Evolutionary conservation across 2,797 vertebrate species (phyloP).

Genomic region (Acanthiza pusilla): DNA sequence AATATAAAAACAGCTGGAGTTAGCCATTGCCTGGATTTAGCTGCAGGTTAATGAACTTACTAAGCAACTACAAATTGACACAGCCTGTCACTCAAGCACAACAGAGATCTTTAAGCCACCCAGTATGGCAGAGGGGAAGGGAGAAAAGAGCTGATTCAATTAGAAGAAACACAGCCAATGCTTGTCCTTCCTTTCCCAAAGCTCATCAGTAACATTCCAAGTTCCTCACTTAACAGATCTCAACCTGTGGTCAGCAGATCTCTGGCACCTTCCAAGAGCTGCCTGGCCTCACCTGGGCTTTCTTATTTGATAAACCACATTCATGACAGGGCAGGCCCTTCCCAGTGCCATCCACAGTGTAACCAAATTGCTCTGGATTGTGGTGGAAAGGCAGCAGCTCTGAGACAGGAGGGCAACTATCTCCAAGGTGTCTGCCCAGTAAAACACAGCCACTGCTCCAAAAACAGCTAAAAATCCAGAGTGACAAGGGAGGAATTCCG

Average conservation of each 20-base stretch:
- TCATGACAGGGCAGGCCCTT: neutral
- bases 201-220: neutral
- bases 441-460: neutral
- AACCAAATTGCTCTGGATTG: neutral
- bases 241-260: neutral
- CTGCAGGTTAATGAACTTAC: constrained; percentile 49
- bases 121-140: constrained; percentile 11
- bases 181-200: neutral
- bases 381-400: neutral
- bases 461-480: neutral
- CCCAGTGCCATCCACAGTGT: rapidly evolving
- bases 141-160: constrained; percentile 2
- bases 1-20: constrained; percentile 35
- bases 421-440: neutral
- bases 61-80: constrained; percentile 39
- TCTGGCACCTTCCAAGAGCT: neutral
- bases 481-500: neutral
- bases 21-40: constrained; percentile 55
- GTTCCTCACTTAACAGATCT: neutral
- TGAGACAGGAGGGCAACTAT: neutral
- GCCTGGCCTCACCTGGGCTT: neutral
- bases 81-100: constrained; percentile 58
- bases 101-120: constrained; percentile 36
- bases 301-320: neutral
- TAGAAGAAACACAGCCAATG: neutral